Evolutionary conservation across 2,113 vertebrate genomes (phyloP), one percentile per base, ranked within the genome.

Genomic region (Nyctibius bracteatus): DNA sequence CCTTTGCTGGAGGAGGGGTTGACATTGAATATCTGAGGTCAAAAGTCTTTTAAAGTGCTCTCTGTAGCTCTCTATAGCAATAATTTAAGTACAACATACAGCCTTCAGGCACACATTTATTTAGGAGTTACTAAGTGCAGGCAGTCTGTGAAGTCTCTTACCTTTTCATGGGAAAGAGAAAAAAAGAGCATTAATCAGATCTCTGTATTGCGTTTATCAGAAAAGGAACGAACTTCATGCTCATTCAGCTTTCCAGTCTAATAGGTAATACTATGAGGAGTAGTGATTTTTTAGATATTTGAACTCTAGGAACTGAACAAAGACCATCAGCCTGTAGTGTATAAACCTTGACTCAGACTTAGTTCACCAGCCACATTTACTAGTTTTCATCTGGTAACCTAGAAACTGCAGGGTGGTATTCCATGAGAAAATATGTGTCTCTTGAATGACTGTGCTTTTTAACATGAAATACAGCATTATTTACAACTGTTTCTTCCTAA

Each of bases 31-130:
- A 58, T 66, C 80, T 67, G 65, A 84, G 57, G 57, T 74, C 39
- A 90, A 59, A 84, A 91, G 67, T 68, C 33, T 91, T 72, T 91
- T 72, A n/a, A 87, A 96, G 54, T 90, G 66, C 41, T 94, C 28
- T 84, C 57, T 87, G 25, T 54, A 94, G 88, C 83, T 94, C 28
- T 84, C 57, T 87, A 28, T 54, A 94, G 88, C 83, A 95, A 87
- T 92, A 95, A 94, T 68, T 57, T 71, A 67, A 59, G 12, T 41
- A 41, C 30, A 87, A 75, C 66, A 57, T 79, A 46, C 28, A 91
- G 61, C 62, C 81, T 90, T 75, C 49, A 72, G 83, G 37, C 77
- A 91, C 9, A 7, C 62, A 14, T 44, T 86, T 79, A 59, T 84
- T 93, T 91, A 75, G 44, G 41, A 88, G 27, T 13, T 86, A 35